A percentile compares a stretch with the other conserved stretches of the same genome.
phyloP scores from a whole-genome alignment of 1,140 invertebrate genomes.

The Panagrolaimus sp. region DNA sequence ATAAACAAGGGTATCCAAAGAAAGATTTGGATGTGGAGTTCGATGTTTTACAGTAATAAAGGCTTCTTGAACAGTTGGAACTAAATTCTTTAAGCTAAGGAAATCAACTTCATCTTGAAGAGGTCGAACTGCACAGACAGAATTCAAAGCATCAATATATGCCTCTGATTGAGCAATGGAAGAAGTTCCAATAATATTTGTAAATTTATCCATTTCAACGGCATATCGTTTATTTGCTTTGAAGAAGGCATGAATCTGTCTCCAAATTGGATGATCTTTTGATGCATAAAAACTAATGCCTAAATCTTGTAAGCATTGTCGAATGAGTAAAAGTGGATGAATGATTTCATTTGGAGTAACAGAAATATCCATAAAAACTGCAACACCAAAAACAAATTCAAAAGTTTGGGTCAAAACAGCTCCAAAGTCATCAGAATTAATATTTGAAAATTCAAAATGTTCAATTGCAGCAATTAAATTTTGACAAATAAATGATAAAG shows the following conservation, averaged over 20 bases:
- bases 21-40: not conserved
- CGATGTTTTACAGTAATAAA: too few species aligned
- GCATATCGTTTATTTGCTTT: not conserved
- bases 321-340: not conserved
- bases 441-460: not conserved
- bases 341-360: not conserved
- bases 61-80: too few species aligned
- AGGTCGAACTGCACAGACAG: not conserved
- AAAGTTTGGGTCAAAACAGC: not conserved
- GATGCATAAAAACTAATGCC: not conserved
- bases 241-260: not conserved
- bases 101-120: not conserved
- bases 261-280: not conserved
- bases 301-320: not conserved
- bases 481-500: not conserved
- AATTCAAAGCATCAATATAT: not conserved
- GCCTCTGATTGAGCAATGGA: not conserved
- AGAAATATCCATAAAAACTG: not conserved
- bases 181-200: not conserved
- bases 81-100: too few species aligned
- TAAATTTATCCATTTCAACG: constrained; percentile 1
- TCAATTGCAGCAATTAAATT: not conserved
- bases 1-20: not conserved
- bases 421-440: not conserved
- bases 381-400: not conserved